Conservation (phyloP, 2,888 invertebrate genomes). For the Frankliniella intonsa region DNA sequence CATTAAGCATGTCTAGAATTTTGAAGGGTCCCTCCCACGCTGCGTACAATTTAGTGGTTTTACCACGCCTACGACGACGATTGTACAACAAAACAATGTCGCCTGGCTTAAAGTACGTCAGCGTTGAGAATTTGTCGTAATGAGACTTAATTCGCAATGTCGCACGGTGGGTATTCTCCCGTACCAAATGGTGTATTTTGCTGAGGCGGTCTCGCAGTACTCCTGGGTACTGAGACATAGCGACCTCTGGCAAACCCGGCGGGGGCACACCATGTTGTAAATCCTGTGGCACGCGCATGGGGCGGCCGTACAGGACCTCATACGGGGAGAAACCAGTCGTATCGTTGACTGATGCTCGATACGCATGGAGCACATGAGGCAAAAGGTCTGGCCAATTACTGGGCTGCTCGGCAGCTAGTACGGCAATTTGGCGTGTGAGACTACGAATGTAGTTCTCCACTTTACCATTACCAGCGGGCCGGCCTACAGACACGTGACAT, state of each 20-base stretch:
- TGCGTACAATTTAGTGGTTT: no score
- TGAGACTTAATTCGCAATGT: not conserved
- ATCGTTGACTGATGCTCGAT: not conserved
- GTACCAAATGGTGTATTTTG: not conserved
- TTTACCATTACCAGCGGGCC: not conserved
- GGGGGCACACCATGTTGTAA: no score
- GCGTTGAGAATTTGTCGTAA: not conserved
- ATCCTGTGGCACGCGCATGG: not conserved
- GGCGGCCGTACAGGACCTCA: not conserved
- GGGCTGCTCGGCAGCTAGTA: no score
- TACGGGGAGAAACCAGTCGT: not conserved
- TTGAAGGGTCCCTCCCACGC: no score
- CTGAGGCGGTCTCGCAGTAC: not conserved
- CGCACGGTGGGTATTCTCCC: not conserved
- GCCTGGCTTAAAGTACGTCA: no score
- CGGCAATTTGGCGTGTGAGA: no score
- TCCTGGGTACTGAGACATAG: no score
- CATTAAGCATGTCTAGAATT: no score
- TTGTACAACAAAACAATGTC: no score
- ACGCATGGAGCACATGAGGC: not conserved
- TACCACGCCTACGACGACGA: no score
- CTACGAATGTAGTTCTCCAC: not conserved
- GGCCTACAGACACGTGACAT: not conserved
- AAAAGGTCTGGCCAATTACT: not conserved
- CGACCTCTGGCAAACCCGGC: no score